These are phyloP conservation scores for Corythoichthys haematopterus DNA, from an alignment of 2,113 vertebrate genomes.

Conservation along the genomic window DNA sequence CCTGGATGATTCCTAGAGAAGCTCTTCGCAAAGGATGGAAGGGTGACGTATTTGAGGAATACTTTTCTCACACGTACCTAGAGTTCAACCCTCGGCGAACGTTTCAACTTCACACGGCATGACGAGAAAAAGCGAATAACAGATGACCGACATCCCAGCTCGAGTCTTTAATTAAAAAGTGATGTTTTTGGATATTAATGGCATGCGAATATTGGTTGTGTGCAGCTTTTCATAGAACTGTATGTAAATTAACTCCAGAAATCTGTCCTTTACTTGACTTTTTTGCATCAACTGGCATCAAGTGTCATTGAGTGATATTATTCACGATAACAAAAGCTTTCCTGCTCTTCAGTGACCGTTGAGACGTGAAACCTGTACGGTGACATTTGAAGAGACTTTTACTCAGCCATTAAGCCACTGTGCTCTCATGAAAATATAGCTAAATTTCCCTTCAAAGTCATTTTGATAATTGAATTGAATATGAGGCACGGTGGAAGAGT, in stretches of 20 bases:
- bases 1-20: not conserved
- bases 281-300: not conserved
- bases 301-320: not conserved
- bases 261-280: not conserved
- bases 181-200: conserved; percentile 4
- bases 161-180: conserved; percentile 10
- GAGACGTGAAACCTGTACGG: not conserved
- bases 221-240: conserved; percentile 6
- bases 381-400: not conserved
- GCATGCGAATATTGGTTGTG: conserved; percentile 6
- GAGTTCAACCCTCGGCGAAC: not conserved
- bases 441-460: not conserved
- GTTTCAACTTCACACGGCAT: not conserved
- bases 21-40: not conserved
- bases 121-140: not conserved
- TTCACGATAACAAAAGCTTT: not conserved
- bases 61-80: not conserved
- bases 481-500: not conserved
- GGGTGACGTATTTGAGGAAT: not conserved
- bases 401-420: not conserved
- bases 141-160: not conserved
- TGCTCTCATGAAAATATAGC: not conserved
- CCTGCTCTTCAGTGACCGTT: not conserved
- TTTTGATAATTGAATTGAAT: not conserved
- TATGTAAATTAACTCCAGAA: conserved; percentile 11